Evolutionary conservation across 2,113 vertebrate genomes (phyloP), one percentile per base, ranked within the genome.

Genomic region (Plectropomus leopardus): DNA sequence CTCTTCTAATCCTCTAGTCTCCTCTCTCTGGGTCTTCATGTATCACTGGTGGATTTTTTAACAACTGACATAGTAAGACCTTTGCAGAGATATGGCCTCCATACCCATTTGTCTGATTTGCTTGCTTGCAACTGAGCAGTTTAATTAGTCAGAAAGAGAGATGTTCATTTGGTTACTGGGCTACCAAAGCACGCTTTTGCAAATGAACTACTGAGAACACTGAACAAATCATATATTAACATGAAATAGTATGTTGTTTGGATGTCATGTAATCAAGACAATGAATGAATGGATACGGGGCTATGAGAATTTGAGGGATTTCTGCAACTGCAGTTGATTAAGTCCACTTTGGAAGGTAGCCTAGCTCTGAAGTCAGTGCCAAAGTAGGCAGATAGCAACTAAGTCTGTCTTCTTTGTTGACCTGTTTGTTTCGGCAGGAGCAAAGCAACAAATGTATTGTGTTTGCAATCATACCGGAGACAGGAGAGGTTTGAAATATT

Each of bases 291-390:
- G 30, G 51, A 58, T 19, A 19, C 8, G 23, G 13, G 19, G 42
- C 23, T 24, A 30, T n/a, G 19, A 48, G 60, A 57, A 48, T 66
- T 16, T 57, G n/a, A 13, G 13, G 26, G 19, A 72, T 57, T 77
- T 11, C 28, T 72, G 61, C 60, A 73, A 24, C 44, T 67, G 19
- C 23, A 4, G 5, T 58, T 57, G 30, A 72, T 80, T 40, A 60
- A 51, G 32, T 44, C 34, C 36, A 19, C 24, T 34, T 45, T 65
- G 72, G 50, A 45, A 5, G 13, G 4, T 16, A 17, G 72, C 60
- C 36, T 3, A 59, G 23, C 10, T 48, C 65, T 69, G 55, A 30
- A 42, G 21, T 59, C 30, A 42, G 2, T 59, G 45, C 75, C 63
- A 68, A n/a, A 58, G 48, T 17, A 47, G 69, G 34, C 5, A 23